A percentile compares a stretch with the other conserved stretches of the same genome.
phyloP scores from a whole-genome alignment of 2,113 vertebrate species.

The Physeter macrocephalus region DNA sequence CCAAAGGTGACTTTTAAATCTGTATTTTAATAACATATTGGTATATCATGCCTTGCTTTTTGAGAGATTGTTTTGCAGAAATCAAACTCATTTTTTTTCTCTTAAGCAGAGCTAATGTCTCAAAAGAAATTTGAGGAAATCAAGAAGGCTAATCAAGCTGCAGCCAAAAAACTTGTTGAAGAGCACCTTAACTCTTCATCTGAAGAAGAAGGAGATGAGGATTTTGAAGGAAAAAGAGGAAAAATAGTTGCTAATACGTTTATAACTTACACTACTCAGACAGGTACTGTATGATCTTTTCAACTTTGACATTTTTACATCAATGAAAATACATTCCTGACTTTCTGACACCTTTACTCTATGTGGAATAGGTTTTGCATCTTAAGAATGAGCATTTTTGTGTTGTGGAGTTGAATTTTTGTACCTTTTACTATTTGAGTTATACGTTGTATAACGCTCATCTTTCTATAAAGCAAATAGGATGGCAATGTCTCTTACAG shows the following conservation, averaged over 20 bases:
- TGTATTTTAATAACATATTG: not conserved
- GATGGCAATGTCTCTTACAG: not conserved
- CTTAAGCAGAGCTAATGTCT: slow-evolving; percentile 78
- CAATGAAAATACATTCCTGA: not conserved
- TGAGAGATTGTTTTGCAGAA: not conserved
- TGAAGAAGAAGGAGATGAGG: slow-evolving; percentile 85
- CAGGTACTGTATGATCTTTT: slow-evolving; percentile 80
- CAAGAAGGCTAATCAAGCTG: slow-evolving; percentile 90
- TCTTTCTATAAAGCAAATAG: not conserved
- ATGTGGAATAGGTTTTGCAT: not conserved
- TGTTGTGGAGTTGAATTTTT: not conserved
- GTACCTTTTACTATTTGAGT: not conserved
- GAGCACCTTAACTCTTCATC: slow-evolving; percentile 87
- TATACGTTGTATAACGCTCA: not conserved
- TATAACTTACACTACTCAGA: slow-evolving; percentile 89
- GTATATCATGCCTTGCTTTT: not conserved
- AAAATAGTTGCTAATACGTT: slow-evolving; percentile 93
- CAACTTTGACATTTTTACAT: not conserved
- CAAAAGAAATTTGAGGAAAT: slow-evolving; percentile 95
- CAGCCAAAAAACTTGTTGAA: slow-evolving; percentile 87
- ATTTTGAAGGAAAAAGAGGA: slow-evolving; percentile 85
- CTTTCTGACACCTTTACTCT: not conserved
- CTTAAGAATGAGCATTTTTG: not conserved
- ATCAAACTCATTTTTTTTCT: slow-evolving; percentile 8
- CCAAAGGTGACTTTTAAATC: not conserved